A percentile compares a stretch with the other conserved stretches of the same genome.
These are phyloP conservation scores for Butastur rufipennis DNA, from an alignment of 2,113 vertebrate species.

Conservation along the genomic window DNA sequence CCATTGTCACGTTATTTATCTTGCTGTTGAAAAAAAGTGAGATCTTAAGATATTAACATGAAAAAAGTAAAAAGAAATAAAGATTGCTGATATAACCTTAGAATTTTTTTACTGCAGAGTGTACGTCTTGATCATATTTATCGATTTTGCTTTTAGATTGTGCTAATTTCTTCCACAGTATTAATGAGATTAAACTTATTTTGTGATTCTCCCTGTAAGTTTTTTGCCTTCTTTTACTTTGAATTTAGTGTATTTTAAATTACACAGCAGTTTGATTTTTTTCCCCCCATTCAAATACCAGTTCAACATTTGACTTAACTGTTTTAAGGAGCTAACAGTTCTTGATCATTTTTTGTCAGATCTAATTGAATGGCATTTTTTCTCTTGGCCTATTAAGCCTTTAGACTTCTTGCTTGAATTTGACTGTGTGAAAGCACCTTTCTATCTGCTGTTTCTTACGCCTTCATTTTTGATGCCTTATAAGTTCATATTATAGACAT, in stretches of 20 bases:
- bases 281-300: background rate
- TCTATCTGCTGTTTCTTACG: background rate
- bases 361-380: background rate
- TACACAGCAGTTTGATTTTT: background rate
- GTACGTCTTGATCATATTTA: background rate
- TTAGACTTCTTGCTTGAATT: background rate
- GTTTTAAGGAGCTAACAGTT: background rate
- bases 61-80: background rate
- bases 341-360: background rate
- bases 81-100: background rate
- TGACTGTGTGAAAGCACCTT: background rate
- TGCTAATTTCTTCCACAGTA: background rate
- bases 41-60: background rate
- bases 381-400: background rate
- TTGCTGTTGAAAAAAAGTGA: background rate
- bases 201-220: background rate
- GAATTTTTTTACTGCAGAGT: background rate
- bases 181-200: background rate
- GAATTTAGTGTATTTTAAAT: background rate
- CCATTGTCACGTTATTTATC: background rate
- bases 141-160: background rate
- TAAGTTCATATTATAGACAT: background rate
- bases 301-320: background rate
- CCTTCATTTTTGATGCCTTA: background rate
- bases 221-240: background rate